These are phyloP conservation scores for Aphis gossypii DNA, from an alignment of 1,140 invertebrate genomes.

Conservation along the genomic window DNA sequence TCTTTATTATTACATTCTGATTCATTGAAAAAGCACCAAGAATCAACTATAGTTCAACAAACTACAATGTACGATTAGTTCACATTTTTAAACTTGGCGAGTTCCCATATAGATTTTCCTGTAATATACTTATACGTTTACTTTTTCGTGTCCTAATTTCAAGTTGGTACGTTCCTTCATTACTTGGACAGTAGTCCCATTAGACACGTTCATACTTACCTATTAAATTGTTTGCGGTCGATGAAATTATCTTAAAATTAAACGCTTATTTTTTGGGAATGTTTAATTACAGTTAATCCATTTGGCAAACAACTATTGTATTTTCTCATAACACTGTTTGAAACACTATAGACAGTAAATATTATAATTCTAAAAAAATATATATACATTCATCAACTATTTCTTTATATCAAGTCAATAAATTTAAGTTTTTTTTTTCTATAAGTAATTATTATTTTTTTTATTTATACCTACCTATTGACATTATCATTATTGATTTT, in stretches of 20 bases:
- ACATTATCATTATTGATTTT: background rate
- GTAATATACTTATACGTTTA: background rate
- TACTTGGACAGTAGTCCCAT: background rate
- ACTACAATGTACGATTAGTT: background rate
- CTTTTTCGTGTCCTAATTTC: background rate
- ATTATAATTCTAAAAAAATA: background rate
- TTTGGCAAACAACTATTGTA: background rate
- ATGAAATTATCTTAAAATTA: background rate
- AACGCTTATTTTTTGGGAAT: background rate
- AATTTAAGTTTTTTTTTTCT: background rate
- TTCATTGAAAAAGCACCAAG: background rate
- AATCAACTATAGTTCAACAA: background rate
- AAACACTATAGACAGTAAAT: background rate
- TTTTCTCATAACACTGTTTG: background rate
- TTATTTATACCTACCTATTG: background rate
- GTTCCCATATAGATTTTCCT: constrained; percentile 1
- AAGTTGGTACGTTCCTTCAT: background rate
- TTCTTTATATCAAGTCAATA: background rate
- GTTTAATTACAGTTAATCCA: background rate
- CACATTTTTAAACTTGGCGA: constrained; percentile 1
- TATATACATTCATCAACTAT: background rate
- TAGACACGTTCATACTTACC: background rate
- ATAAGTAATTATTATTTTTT: background rate
- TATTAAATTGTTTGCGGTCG: background rate
- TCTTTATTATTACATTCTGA: background rate